Base-by-base conservation (phyloP, 2,797 vertebrate species). In the Lagocephalus sceleratus region DNA sequence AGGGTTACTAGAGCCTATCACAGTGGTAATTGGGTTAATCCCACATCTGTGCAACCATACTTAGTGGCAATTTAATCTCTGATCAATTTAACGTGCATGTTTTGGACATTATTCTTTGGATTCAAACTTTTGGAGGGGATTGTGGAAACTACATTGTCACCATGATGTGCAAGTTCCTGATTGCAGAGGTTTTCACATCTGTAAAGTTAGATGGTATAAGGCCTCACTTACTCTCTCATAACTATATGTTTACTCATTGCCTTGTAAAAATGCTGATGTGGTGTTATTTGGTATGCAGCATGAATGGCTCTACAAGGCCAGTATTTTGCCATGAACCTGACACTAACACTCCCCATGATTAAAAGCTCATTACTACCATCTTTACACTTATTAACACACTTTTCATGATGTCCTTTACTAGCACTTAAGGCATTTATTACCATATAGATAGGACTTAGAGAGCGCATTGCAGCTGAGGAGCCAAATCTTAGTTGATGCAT, bases 401-500 rank as follows among this genome's bases (percentile, higher is more conserved):
- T 43, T 21, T 46, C 52, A 57, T 12, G 14, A 35, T 35, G 32
- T 35, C 32, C 14, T 35, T 35, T 35, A 10, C 12, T 10, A 39
- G 29, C 16, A 35, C 32, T 35, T 35, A 35, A 47, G 6, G 51
- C 19, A 46, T 35, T 49, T 26, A 61, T 54, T n/a, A 15, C 21
- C 25, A 23, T 44, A 48, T 47, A 23, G 35, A 51, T 20, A 40
- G 23, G 45, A 29, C 44, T 6, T 5, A 51, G 15, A 19, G n/a
- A 29, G 19, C 52, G 29, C 47, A 0, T 0, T 39, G 17, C 20
- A 45, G 63, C 10, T 35, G 40, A 29, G 42, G 41, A 61, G 55
- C 32, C 25, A 58, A 22, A 2, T 19, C 1, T 48, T 50, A 23
- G 41, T 51, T 16, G 38, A 11, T 57, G 20, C 19, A 50, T 73